Evolutionary conservation across 2,797 vertebrate species (phyloP).

Genomic region (Brachymystax lenok): DNA sequence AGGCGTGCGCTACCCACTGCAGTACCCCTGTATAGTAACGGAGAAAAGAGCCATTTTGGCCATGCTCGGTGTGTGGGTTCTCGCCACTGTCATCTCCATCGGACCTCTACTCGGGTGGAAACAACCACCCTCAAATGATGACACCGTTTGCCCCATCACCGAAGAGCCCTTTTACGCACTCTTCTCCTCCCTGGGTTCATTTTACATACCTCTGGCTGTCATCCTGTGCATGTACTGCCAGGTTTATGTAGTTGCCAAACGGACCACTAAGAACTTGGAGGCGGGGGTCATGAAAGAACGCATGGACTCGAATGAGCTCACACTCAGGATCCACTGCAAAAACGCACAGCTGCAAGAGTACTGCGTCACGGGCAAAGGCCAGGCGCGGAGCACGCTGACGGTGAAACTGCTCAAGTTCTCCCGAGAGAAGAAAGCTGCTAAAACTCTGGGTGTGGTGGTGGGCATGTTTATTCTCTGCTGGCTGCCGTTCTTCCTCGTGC

Average conservation of each 20-base stretch:
- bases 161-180: constrained; percentile 93
- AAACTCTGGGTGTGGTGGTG: constrained; percentile 94
- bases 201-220: constrained; percentile 91
- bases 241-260: constrained; percentile 92
- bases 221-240: constrained; percentile 94
- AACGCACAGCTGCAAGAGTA: constrained; percentile 83
- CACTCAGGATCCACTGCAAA: constrained; percentile 88
- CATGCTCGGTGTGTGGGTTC: constrained; percentile 87
- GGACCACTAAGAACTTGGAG: constrained; percentile 92
- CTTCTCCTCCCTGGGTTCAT: constrained; percentile 93
- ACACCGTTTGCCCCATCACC: constrained; percentile 86
- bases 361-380: constrained; percentile 65
- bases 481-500: constrained; percentile 93
- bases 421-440: constrained; percentile 95
- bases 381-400: constrained; percentile 82
- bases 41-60: constrained; percentile 85
- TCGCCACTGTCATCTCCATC: constrained; percentile 90
- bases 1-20: constrained; percentile 90
- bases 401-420: constrained; percentile 94
- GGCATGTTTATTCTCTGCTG: constrained; percentile 97
- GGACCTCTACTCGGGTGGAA: constrained; percentile 97
- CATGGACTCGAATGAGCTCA: constrained; percentile 88
- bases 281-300: constrained; percentile 92
- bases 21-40: constrained; percentile 89
- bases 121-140: constrained; percentile 87